A percentile compares a stretch with the other conserved stretches of the same genome.
These are phyloP conservation scores for Meda fulgida DNA, from an alignment of 2,797 vertebrate genomes.

Conservation along the genomic window DNA sequence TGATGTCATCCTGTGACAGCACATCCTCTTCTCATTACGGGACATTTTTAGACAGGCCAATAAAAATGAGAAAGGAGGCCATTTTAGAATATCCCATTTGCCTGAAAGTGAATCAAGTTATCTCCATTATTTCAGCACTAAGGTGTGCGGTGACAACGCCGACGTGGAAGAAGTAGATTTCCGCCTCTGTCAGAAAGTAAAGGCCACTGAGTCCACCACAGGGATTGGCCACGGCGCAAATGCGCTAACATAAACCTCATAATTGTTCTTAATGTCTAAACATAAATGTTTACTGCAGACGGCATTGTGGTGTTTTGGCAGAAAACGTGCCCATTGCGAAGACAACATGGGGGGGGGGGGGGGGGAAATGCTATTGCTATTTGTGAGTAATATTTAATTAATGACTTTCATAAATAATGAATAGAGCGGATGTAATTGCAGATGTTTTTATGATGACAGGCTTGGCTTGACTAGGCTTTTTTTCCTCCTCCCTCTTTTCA, in stretches of 20 bases:
- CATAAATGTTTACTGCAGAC: constrained; percentile 42
- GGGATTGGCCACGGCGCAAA: constrained; percentile 5
- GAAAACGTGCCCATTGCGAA: constrained; percentile 31
- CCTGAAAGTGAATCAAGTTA: constrained; percentile 50
- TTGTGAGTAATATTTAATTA: constrained; percentile 73
- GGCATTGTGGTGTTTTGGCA: constrained; percentile 40
- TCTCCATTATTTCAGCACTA: constrained; percentile 45
- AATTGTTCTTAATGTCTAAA: constrained; percentile 42
- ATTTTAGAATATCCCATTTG: constrained; percentile 50
- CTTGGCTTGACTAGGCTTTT: constrained; percentile 53
- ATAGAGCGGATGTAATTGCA: constrained; percentile 52
- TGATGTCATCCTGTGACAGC: constrained; percentile 55
- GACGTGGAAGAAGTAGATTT: background rate
- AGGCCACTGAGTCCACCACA: background rate
- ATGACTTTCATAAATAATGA: constrained; percentile 61
- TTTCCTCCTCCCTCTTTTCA: constrained; percentile 61
- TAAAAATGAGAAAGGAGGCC: constrained; percentile 55
- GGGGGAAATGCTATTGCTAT: constrained; percentile 41
- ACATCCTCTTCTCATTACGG: constrained; percentile 48
- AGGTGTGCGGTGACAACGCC: constrained; percentile 32
- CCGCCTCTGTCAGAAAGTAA: background rate
- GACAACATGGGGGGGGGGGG: constrained; percentile 33
- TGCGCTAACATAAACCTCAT: constrained; percentile 1
- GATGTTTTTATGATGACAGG: constrained; percentile 59
- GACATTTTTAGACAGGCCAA: constrained; percentile 58